Conservation (phyloP, 2,888 invertebrate genomes). For the Epiperipatus broadwayi region DNA sequence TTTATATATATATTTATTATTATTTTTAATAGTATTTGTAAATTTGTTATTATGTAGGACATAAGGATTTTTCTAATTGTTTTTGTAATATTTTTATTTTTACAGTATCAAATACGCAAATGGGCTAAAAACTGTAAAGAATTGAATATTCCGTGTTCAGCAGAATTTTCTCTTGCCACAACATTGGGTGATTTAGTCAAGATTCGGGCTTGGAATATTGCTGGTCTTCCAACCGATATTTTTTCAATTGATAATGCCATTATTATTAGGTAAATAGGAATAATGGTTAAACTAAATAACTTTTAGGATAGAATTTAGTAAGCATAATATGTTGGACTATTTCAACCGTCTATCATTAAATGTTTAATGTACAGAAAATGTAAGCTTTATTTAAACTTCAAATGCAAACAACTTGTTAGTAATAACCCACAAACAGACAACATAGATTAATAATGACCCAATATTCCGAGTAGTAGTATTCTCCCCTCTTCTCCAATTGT, state of each 20-base stretch:
- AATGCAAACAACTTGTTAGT: too few relatives aligned
- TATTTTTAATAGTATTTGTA: too few relatives aligned
- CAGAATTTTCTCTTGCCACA: conserved; percentile 45
- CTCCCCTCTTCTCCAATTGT: too few relatives aligned
- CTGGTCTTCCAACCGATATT: conserved; percentile 30
- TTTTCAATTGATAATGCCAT: conserved; percentile 33
- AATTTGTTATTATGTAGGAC: background rate
- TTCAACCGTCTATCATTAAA: too few relatives aligned
- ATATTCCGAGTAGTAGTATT: too few relatives aligned
- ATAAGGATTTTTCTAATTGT: background rate
- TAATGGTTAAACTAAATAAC: conserved; percentile 23
- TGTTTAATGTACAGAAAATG: too few relatives aligned
- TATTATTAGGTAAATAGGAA: conserved; percentile 28
- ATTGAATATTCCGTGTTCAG: conserved; percentile 51
- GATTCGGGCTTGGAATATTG: conserved; percentile 32
- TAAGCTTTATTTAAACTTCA: too few relatives aligned
- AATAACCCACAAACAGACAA: too few relatives aligned
- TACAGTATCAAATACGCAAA: conserved; percentile 43
- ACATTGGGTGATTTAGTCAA: conserved; percentile 30
- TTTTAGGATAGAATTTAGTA: conserved; percentile 7
- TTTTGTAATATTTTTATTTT: conserved; percentile 43
- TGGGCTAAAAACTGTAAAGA: conserved; percentile 54
- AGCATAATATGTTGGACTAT: too few relatives aligned
- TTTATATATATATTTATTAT: too few relatives aligned
- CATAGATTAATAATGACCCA: too few relatives aligned